These are phyloP conservation scores for Andricus curvator DNA, from an alignment of 2,888 invertebrate genomes.

Conservation along the genomic window DNA sequence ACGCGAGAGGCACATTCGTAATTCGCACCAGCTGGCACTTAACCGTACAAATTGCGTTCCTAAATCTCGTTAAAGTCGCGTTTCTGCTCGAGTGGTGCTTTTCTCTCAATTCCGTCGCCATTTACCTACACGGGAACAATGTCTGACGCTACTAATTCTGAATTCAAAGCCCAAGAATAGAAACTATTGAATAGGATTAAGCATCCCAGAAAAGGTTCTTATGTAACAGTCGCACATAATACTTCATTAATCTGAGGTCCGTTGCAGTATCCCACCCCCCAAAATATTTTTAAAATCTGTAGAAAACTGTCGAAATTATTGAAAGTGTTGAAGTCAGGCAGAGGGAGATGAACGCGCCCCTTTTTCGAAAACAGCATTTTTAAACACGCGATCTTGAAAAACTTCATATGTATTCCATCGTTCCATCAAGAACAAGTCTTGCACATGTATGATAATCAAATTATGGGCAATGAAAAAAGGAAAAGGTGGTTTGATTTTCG, in stretches of 20 bases:
- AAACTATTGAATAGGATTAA: slow-evolving; percentile 5
- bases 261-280: too few species aligned
- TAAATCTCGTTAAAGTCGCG: slow-evolving; percentile 69
- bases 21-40: slow-evolving; percentile 65
- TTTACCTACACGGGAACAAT: slow-evolving; percentile 40
- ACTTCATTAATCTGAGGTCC: background rate
- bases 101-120: slow-evolving; percentile 46
- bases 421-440: too few species aligned
- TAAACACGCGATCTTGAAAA: too few species aligned
- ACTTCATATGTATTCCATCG: too few species aligned
- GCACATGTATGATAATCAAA: too few species aligned
- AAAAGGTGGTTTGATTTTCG: too few species aligned
- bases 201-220: background rate
- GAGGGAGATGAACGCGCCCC: too few species aligned
- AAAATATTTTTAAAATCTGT: too few species aligned
- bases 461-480: too few species aligned
- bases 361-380: too few species aligned
- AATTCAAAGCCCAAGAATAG: slow-evolving; percentile 18
- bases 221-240: background rate
- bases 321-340: too few species aligned
- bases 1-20: slow-evolving; percentile 56
- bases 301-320: too few species aligned
- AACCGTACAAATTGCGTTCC: slow-evolving; percentile 69
- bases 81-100: slow-evolving; percentile 54
- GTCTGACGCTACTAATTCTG: slow-evolving; percentile 14